Conservation (phyloP, 2,113 vertebrate genomes). For the Morone chrysops region DNA sequence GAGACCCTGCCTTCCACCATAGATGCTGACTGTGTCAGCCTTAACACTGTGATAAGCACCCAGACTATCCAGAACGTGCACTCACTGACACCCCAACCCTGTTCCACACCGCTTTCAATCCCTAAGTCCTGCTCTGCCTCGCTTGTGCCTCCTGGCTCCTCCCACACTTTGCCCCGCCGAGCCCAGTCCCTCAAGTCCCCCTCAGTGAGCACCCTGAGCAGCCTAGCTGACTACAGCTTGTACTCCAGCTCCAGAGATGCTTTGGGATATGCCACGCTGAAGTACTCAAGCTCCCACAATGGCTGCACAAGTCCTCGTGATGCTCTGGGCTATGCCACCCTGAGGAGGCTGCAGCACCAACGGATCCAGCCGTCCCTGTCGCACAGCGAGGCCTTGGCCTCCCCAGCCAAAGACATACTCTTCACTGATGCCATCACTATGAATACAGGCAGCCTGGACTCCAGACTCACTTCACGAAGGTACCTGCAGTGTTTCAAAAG, state of each 20-base stretch:
- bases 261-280: slow-evolving; percentile 91
- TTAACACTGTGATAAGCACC: slow-evolving; percentile 91
- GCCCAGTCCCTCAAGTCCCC: slow-evolving; percentile 94
- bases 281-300: slow-evolving; percentile 44
- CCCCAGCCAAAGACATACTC: slow-evolving; percentile 92
- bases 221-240: slow-evolving; percentile 91
- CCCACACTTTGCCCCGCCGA: slow-evolving; percentile 92
- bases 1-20: slow-evolving; percentile 83
- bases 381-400: slow-evolving; percentile 91
- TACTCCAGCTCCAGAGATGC: slow-evolving; percentile 93
- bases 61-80: slow-evolving; percentile 87
- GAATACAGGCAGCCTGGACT: slow-evolving; percentile 93
- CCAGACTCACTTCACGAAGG: slow-evolving; percentile 90
- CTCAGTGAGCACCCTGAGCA: slow-evolving; percentile 90
- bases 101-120: slow-evolving; percentile 84
- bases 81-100: slow-evolving; percentile 78
- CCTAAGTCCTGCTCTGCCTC: slow-evolving; percentile 91
- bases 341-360: slow-evolving; percentile 88
- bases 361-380: slow-evolving; percentile 93
- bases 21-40: slow-evolving; percentile 88
- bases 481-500: slow-evolving; percentile 55
- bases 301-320: slow-evolving; percentile 20
- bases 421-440: slow-evolving; percentile 94
- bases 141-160: slow-evolving; percentile 89
- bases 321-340: slow-evolving; percentile 31